A percentile compares a stretch with the other conserved stretches of the same genome.
Evolutionary conservation across 30 jellyfish, hydroid and myxozoan genomes (phyloP).

Genomic region (Pseudorhiza aurosa): DNA sequence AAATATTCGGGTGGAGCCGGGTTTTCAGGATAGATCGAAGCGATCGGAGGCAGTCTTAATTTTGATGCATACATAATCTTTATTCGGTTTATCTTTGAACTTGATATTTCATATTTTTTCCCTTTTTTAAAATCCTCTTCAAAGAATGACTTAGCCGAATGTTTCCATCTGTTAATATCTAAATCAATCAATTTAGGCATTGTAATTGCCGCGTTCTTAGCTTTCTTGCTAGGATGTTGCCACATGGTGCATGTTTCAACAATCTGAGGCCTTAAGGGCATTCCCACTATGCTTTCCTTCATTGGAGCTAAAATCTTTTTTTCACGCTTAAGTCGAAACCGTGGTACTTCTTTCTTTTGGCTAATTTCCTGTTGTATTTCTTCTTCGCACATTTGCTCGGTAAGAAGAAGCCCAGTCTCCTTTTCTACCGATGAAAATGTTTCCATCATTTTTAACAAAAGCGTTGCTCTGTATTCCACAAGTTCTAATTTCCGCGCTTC

Average conservation of each 20-base stretch:
- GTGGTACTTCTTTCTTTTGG: not conserved
- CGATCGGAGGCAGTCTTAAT: conserved; percentile 74
- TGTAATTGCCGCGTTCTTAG: not conserved
- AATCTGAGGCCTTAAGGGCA: conserved; percentile 10
- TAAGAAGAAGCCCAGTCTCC: conserved; percentile 68
- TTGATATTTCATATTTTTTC: conserved; percentile 10
- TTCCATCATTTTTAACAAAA: conserved; percentile 34
- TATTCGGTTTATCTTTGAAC: conserved; percentile 40
- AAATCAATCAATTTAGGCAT: conserved; percentile 71
- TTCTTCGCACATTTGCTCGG: conserved; percentile 35
- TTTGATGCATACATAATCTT: conserved; percentile 54
- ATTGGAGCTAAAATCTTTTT: conserved; percentile 5
- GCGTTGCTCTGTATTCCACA: conserved; percentile 39
- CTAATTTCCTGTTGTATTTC: not conserved
- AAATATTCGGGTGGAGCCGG: not conserved
- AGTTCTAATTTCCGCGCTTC: conserved; percentile 60
- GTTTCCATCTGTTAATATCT: conserved; percentile 77
- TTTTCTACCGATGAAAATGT: conserved; percentile 40
- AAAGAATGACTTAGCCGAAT: conserved; percentile 39
- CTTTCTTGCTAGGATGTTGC: conserved; percentile 24
- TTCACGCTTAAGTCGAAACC: not conserved
- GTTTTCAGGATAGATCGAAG: conserved; percentile 68
- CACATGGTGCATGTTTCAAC: conserved; percentile 50
- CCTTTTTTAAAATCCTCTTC: conserved; percentile 33
- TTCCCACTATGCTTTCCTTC: conserved; percentile 37